phyloP scores from a whole-genome alignment of 2,113 vertebrate genomes.

The Catharus minimus region DNA sequence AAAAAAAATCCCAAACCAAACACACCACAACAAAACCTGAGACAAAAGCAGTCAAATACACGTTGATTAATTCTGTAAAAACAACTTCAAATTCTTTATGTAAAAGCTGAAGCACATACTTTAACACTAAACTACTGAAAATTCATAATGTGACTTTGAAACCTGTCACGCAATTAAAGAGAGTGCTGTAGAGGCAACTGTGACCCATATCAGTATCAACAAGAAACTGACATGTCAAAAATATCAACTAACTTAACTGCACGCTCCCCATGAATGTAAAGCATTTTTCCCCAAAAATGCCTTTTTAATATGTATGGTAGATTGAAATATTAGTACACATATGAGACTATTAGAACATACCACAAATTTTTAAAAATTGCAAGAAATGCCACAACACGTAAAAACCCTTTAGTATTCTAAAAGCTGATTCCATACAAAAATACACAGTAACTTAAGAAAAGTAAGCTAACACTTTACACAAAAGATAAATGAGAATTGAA shows the following conservation, averaged over 20 bases:
- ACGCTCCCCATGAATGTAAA: rapidly evolving
- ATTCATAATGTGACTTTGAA: not conserved
- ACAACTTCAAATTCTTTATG: not conserved
- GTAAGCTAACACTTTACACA: not conserved
- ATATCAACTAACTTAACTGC: not conserved
- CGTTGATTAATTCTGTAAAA: not conserved
- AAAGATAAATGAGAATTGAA: not conserved
- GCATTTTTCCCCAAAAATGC: not conserved
- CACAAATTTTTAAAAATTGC: not conserved
- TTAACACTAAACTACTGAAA: not conserved
- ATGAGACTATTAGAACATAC: not conserved
- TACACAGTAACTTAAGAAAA: not conserved
- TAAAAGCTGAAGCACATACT: not conserved
- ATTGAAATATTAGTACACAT: not conserved
- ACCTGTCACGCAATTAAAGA: not conserved
- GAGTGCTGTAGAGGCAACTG: not conserved
- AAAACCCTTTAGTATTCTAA: not conserved
- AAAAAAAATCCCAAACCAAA: not conserved
- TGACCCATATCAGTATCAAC: not conserved
- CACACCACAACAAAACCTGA: not conserved
- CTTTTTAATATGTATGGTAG: not conserved
- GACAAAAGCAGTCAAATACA: not conserved
- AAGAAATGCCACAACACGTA: not conserved
- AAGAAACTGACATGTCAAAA: not conserved
- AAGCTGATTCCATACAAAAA: not conserved